Percentiles rank a stretch among this genome's conserved stretches.
phyloP scores from a whole-genome alignment of 2,113 vertebrate species.

The Hypanus sabinus region DNA sequence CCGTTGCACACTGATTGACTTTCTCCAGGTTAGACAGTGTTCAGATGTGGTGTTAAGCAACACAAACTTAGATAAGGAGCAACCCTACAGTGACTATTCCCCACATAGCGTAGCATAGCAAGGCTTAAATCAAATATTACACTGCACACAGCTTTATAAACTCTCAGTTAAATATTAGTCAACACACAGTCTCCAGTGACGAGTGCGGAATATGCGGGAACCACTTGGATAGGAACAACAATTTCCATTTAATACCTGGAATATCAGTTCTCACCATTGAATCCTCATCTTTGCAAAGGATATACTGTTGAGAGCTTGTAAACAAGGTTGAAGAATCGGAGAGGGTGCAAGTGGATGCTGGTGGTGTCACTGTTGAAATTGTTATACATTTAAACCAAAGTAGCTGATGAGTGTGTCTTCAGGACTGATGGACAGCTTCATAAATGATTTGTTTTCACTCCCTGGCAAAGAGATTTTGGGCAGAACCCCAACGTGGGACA shows the following conservation, averaged over 20 bases:
- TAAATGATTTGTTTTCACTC: not conserved
- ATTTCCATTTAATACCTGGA: not conserved
- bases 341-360: too few relatives aligned
- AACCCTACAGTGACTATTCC: not conserved
- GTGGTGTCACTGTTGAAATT: too few relatives aligned
- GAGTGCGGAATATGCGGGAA: not conserved
- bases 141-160: not conserved
- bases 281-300: not conserved
- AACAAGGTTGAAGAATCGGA: too few relatives aligned
- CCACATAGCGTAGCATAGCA: not conserved
- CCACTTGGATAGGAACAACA: not conserved
- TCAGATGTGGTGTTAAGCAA: not conserved
- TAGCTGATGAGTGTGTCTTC: not conserved
- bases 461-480: not conserved
- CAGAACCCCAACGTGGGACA: not conserved
- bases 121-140: not conserved
- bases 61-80: not conserved
- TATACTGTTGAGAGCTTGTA: not conserved
- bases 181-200: not conserved
- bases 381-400: not conserved
- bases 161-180: not conserved
- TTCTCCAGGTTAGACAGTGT: not conserved
- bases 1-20: not conserved
- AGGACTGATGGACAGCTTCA: not conserved
- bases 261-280: not conserved